A percentile compares a stretch with the other conserved stretches of the same genome.
Conservation (phyloP, 1,140 invertebrate species). For the Chionoecetes opilio region DNA sequence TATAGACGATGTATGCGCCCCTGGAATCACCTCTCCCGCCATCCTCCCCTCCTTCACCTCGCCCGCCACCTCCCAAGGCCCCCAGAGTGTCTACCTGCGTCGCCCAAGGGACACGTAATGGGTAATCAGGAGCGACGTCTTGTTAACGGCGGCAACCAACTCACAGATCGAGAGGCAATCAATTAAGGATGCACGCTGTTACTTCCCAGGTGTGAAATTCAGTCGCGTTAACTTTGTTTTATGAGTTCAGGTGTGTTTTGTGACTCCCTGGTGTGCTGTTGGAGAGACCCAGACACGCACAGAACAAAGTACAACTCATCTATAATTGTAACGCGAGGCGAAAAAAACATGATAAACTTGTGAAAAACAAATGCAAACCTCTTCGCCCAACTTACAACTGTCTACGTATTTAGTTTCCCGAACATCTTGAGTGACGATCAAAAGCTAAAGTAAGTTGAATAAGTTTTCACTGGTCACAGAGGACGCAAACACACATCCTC, state of each 20-base stretch:
- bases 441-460: not conserved
- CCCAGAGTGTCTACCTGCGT: not conserved
- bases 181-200: not conserved
- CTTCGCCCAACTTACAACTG: not conserved
- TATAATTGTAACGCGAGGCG: not conserved
- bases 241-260: no score
- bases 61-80: no score
- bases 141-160: not conserved
- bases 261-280: no score
- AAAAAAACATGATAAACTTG: not conserved
- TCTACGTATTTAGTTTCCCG: not conserved
- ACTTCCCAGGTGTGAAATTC: no score
- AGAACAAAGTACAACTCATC: not conserved
- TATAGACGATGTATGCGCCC: no score
- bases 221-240: no score
- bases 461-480: constrained; percentile 19
- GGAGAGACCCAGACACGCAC: no score
- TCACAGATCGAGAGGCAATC: not conserved
- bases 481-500: not conserved
- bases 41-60: no score
- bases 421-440: not conserved
- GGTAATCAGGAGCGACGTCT: not conserved
- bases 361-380: not conserved
- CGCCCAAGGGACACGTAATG: not conserved
- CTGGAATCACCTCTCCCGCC: no score